A percentile compares a stretch with the other conserved stretches of the same genome.
These are phyloP conservation scores for Atta texana DNA, from an alignment of 1,140 invertebrate species.

Conservation along the genomic window DNA sequence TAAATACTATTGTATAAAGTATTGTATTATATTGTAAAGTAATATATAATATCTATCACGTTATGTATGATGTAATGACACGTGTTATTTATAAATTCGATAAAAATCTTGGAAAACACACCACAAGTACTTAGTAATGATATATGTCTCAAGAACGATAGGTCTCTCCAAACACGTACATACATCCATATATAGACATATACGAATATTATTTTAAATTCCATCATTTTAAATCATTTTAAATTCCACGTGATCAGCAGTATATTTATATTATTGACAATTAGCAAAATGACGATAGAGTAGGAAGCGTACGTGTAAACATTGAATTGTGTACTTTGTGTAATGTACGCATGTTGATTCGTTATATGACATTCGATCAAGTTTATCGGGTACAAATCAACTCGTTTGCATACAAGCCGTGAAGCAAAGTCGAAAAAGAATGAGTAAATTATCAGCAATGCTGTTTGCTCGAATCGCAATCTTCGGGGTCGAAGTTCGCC, in stretches of 20 bases:
- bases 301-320: neutral
- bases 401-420: neutral
- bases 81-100: constrained; percentile 25
- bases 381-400: constrained; percentile 33
- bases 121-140: neutral
- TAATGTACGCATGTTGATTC: neutral
- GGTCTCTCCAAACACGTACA: too few relatives aligned
- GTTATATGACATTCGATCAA: neutral
- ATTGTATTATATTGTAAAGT: too few relatives aligned
- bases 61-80: constrained; percentile 37
- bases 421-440: constrained; percentile 16
- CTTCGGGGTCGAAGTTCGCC: constrained; percentile 74
- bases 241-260: neutral
- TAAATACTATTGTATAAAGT: neutral
- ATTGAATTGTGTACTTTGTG: neutral
- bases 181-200: too few relatives aligned
- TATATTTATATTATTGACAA: neutral
- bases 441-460: constrained; percentile 1
- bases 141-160: neutral
- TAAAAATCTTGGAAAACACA: constrained; percentile 3
- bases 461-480: constrained; percentile 72
- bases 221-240: neutral
- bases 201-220: neutral
- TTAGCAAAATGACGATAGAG: neutral
- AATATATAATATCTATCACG: constrained; percentile 11